Evolutionary conservation across 2,113 vertebrate species (phyloP), one percentile per base, ranked within the genome.

Genomic region (Penelope pileata): DNA sequence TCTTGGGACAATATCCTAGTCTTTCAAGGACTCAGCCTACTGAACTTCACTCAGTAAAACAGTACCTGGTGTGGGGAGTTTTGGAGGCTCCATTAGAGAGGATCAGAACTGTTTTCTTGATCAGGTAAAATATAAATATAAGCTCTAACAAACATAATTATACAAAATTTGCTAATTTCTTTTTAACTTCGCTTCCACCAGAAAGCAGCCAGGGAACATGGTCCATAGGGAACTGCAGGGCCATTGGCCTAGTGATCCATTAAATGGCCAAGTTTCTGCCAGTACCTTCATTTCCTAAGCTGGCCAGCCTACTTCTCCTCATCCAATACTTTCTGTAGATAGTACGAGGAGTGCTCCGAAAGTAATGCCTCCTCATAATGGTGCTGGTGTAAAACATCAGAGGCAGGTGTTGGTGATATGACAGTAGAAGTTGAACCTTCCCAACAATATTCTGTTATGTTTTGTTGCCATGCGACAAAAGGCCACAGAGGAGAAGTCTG

Each of bases 1-100:
- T 27, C 50, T 0, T 0, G n/a, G 6, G 1, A 7, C 23, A 69
- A 42, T 12, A 30, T 40, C 8, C 42, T 34, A n/a, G 16, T n/a
- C 24, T 48, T 56, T 30, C 36, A 21, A 60, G 32, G n/a, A 43
- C 10, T 24, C 53, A 19, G 10, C 10, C 56, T 83, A 6, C 16
- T 26, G 54, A 81, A 32, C 4, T 12, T 77, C 16, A 36, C 7
- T 72, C 29, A 10, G 15, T 59, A 42, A 47, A 78, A 88, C 58
- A 23, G 12, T 14, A 64, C 1, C 19, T 58, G 16, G 5, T 43
- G 14, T 15, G 24, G 2, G 5, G 7, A 29, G 26, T 47, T 78
- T 54, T 42, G 48, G 3, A 29, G 23, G 4, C 12, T 16, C 68
- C 8, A 74, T 77, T 64, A 54, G 38, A 62, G 24, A 48, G 23